Evolutionary conservation across 2,797 vertebrate genomes (phyloP).

Genomic region (Mycteria americana): DNA sequence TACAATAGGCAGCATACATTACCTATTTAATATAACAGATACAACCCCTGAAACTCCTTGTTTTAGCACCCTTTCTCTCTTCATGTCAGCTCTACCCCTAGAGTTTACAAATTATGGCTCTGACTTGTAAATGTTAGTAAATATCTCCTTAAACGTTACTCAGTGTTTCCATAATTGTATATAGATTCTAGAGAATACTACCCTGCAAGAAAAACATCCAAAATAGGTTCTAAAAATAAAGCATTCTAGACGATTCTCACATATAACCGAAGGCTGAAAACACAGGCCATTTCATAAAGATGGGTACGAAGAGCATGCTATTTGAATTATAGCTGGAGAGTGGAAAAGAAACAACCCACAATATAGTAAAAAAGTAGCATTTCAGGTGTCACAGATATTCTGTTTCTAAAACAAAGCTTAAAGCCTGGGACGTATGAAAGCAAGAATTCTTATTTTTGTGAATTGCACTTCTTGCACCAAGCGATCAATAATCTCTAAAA

Average conservation of each 20-base stretch:
- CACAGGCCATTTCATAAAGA: not conserved
- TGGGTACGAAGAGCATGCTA: not conserved
- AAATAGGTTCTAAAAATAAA: slow-evolving; percentile 14
- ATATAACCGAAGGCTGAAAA: not conserved
- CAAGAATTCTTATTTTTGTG: not conserved
- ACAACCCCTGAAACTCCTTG: not conserved
- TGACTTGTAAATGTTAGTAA: not conserved
- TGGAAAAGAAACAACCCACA: not conserved
- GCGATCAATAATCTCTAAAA: not conserved
- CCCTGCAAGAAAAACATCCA: not conserved
- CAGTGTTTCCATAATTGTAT: not conserved
- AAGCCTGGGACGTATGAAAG: not conserved
- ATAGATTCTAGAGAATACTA: not conserved
- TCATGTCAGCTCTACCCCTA: not conserved
- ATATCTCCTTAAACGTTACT: not conserved
- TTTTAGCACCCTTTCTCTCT: not conserved
- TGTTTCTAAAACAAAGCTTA: not conserved
- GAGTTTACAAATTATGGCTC: not conserved
- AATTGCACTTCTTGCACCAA: not conserved
- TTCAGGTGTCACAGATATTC: not conserved
- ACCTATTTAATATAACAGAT: not conserved
- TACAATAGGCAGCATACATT: not conserved
- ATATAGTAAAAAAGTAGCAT: not conserved
- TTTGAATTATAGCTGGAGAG: not conserved
- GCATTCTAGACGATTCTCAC: not conserved